Base-by-base conservation (phyloP, 1,140 invertebrate genomes). In the Ladona fulva region DNA sequence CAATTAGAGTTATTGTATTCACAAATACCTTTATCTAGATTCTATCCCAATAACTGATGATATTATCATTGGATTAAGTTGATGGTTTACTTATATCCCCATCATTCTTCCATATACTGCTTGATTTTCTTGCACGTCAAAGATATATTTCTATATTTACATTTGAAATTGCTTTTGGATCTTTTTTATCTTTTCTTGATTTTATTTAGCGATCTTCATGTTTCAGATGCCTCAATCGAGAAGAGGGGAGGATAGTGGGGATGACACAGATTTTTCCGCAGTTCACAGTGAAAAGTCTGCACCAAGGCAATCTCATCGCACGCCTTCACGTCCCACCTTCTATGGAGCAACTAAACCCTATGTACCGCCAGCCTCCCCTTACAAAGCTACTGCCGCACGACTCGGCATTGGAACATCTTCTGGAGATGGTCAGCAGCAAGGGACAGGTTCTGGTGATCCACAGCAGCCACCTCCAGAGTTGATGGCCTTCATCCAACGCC, bases 401-500 rank as follows among this genome's bases (percentile, higher is more conserved):
- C 52, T 66, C 5, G 52, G 52, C 5, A 16, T 66, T 66, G 52
- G 52, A 66, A 22, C n/a, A 19, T 5, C 52, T 12, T 66, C 52
- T 6, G 74, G 3, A 19, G 74, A 75, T 25, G 8, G 74, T 66
- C 52, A 75, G 16, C 74, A 75, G 24, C 74, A 75, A 42, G 24
- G 37, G 19, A 16, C 74, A 19, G 79, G 42, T 66, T 7, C 77
- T 37, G 78, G 29, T 77, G 81, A 76, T 52, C 77, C 22, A 10
- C 22, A 29, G 74, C 78, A 81, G n/a, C 79, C 80, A 66, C 84
- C 86, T 6, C 83, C 86, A 19, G 90, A 92, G 82, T 82, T 92
- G 19, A 87, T 91, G 80, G 88, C 89, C 75, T 94, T 93, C 80
- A 92, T 94, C 25, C 91, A 94, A 83, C 90, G 92, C 77, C 93